Evolutionary conservation across 2,797 vertebrate species (phyloP), one percentile per base, ranked within the genome.

Genomic region (Paramormyrops hopkinsi): DNA sequence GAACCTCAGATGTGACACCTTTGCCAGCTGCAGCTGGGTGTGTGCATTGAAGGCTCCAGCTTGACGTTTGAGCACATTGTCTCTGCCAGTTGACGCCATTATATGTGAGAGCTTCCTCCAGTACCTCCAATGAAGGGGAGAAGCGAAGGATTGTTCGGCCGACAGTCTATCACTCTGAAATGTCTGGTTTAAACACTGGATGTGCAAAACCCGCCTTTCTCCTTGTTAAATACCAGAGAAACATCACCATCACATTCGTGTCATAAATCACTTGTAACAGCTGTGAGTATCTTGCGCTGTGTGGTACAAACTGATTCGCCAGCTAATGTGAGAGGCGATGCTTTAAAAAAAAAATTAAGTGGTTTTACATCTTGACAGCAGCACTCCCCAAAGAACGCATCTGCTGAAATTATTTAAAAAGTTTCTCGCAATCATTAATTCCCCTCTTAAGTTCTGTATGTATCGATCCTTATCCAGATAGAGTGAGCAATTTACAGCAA

Each of bases 401-500:
- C 41, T 29, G 79, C 17, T 14, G 84, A 86, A 83, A 87, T 89
- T 85, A 51, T 5, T 65, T 83, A 83, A 62, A n/a, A 82, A 87
- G 0, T 2, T 90, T 79, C 37, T 44, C 92, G 90, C 89, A 65
- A 91, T 95, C 93, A 94, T 93, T 93, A 90, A 82, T 94, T 93
- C 92, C 90, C 88, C 88, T 90, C 91, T 91, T 44, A 37, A 91
- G 91, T 89, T 90, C 48, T 44, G 50, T 93, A 87, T 50, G 48
- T 76, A 94, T 94, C 7, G 93, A 95, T 95, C 91, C 90, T 62
- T 11, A 44, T 93, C 92, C 92, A 69, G 91, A 92, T 90, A 91
- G 90, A 91, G 92, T 92, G 93, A 93, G 89, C 93, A 93, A 93
- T 94, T 94, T 93, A 94, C 93, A 91, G 92, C 54, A 89, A 73